Conservation (phyloP, 2,888 invertebrate species). For the Cerceris ruficornis region DNA sequence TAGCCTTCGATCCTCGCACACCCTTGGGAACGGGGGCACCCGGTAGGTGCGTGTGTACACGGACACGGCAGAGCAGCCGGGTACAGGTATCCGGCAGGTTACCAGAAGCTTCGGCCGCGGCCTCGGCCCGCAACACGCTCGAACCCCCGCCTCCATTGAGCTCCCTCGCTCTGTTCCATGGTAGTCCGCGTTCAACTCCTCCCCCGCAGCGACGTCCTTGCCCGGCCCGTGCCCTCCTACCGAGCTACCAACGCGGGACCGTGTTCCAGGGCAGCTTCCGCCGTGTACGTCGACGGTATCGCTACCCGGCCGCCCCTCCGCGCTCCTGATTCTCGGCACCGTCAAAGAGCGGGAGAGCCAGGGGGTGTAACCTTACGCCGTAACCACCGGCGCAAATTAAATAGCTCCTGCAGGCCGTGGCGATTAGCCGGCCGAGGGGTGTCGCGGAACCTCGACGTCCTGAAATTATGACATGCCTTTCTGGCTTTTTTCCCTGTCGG, state of each 20-base stretch:
- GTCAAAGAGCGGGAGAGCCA: constrained; percentile 55
- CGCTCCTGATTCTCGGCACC: constrained; percentile 6
- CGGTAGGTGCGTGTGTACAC: constrained; percentile 3
- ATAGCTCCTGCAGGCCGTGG: constrained; percentile 42
- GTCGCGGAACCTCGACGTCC: no score
- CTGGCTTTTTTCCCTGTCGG: not conserved
- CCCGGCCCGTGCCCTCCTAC: constrained; percentile 4
- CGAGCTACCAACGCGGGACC: constrained; percentile 8
- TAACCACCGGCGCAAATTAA: constrained; percentile 56
- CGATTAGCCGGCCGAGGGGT: constrained; percentile 31
- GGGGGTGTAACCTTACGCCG: constrained; percentile 56
- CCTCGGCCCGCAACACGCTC: constrained; percentile 42
- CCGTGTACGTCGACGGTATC: constrained; percentile 38
- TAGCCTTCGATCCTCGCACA: constrained; percentile 19
- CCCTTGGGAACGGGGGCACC: no score
- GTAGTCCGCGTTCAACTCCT: constrained; percentile 31
- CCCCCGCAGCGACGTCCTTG: constrained; percentile 18
- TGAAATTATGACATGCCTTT: constrained; percentile 11
- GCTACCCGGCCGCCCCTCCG: constrained; percentile 3
- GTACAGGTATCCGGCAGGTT: constrained; percentile 44
- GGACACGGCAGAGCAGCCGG: constrained; percentile 22
- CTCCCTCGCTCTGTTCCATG: constrained; percentile 15
- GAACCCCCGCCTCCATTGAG: constrained; percentile 11
- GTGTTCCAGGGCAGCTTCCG: constrained; percentile 38
- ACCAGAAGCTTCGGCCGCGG: constrained; percentile 56